These are phyloP conservation scores for Phytoseiulus persimilis DNA, from an alignment of 2,888 invertebrate genomes.

Conservation along the genomic window DNA sequence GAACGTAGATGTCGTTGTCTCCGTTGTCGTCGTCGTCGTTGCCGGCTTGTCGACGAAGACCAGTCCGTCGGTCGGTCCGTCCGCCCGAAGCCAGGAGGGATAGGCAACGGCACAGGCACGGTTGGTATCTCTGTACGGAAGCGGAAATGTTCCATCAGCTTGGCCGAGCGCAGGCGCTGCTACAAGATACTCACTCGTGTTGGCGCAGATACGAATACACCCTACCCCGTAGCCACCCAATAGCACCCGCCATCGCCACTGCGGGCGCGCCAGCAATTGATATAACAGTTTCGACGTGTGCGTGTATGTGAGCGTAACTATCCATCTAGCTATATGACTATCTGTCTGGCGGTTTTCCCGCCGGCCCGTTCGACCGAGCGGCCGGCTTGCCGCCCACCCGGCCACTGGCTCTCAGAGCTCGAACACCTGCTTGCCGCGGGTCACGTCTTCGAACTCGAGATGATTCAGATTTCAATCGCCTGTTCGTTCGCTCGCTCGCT, in stretches of 20 bases:
- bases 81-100: not conserved
- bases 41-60: not conserved
- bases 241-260: not conserved
- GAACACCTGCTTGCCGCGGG: not conserved
- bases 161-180: conserved; percentile 5
- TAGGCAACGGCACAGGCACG: not conserved
- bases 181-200: conserved; percentile 5
- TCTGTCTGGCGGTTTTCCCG: no score
- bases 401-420: not conserved
- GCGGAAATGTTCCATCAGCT: conserved; percentile 5
- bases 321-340: not conserved
- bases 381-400: no score
- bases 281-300: not conserved
- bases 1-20: not conserved
- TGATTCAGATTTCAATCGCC: not conserved
- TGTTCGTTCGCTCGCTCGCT: not conserved
- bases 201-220: not conserved
- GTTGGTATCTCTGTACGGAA: not conserved
- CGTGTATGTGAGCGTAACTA: not conserved
- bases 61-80: not conserved
- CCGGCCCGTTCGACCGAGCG: no score
- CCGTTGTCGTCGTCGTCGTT: not conserved
- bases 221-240: not conserved
- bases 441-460: not conserved
- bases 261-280: not conserved